Base-by-base conservation (phyloP, 2,888 invertebrate genomes). In the Oscheius myriophilus region DNA sequence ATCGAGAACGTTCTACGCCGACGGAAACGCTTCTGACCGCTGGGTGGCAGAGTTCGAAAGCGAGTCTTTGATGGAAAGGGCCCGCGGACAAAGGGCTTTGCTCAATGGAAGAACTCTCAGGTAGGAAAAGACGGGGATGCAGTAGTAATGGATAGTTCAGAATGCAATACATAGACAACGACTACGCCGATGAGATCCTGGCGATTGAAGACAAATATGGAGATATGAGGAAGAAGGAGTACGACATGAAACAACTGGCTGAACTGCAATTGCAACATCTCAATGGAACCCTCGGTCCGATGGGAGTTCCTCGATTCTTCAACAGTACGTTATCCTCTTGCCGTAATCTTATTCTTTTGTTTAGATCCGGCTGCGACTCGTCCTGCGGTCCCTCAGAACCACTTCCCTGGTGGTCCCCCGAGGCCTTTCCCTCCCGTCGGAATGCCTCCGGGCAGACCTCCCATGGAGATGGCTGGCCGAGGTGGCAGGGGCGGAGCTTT, bases 31-130 rank as follows among this genome's bases (percentile, higher is more conserved):
- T 11, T 80, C 82, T 0, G 83, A 83, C 66, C 66, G 78, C 11
- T 83, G 83, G 83, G 70, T 83, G n/a, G 79, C 81, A 18, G 82
- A 81, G 67, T 82, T 81, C 59, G 73, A 75, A 42, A 75, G 68
- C 49, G 76, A 76, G 41, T 65, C 62, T 39, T 33, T 68, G 12
- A 70, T 73, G 70, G 68, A 72, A 12, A 59, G 71, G 21, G 71
- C 73, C 2, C 65, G 67, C 21, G 49, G 57, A 12, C 49, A 45
- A 16, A 39, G 64, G n/a, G 53, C 67, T 9, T 49, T 57, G 14
- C 67, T 71, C 26, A n/a, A 67, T 12, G 73, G 73, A 14, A 45
- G 78, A 57, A 66, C 64, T 41, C n/a, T 77, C 12, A 65, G 57
- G 72, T 72, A 65, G 7, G 14, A 43, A 4, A 12, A 18, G 26